Percentiles rank a stretch among this genome's conserved stretches.
Evolutionary conservation across 2,888 invertebrate species (phyloP).

Genomic region (Autographa gamma): DNA sequence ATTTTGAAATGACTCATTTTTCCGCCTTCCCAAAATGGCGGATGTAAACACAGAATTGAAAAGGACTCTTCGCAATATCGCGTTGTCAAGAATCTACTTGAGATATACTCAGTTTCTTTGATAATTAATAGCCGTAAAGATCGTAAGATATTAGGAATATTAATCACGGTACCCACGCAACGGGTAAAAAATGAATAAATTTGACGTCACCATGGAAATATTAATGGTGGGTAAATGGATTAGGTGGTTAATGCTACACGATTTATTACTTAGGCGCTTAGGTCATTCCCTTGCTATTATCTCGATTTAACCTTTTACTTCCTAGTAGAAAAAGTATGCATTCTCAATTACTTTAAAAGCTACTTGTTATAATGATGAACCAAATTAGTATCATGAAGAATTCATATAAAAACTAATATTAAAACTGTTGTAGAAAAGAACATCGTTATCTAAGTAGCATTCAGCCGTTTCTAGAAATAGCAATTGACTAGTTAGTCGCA

Average conservation of each 20-base stretch:
- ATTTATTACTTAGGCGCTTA: constrained; percentile 24
- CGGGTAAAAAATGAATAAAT: constrained; percentile 57
- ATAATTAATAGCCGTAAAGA: constrained; percentile 62
- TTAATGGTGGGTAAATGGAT: constrained; percentile 42
- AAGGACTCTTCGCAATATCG: constrained; percentile 39
- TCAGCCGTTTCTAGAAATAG: constrained; percentile 6
- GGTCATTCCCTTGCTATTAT: constrained; percentile 8
- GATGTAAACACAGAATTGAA: constrained; percentile 40
- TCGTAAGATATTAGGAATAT: constrained; percentile 60
- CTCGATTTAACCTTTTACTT: not conserved
- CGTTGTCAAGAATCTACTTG: constrained; percentile 41
- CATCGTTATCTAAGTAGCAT: constrained; percentile 29
- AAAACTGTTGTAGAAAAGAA: constrained; percentile 15
- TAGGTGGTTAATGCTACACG: constrained; percentile 18
- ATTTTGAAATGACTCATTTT: constrained; percentile 34
- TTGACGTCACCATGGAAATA: constrained; percentile 46
- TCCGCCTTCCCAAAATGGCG: constrained; percentile 30
- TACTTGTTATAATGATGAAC: too few relatives aligned
- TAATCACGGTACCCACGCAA: constrained; percentile 56
- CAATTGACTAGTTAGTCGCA: constrained; percentile 59
- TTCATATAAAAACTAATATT: too few relatives aligned
- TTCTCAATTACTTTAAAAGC: too few relatives aligned
- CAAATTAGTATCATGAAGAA: too few relatives aligned
- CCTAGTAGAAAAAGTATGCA: not conserved
- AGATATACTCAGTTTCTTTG: constrained; percentile 50